These are phyloP conservation scores for Cyanoderma ruficeps DNA, from an alignment of 2,113 vertebrate genomes.

Conservation along the genomic window DNA sequence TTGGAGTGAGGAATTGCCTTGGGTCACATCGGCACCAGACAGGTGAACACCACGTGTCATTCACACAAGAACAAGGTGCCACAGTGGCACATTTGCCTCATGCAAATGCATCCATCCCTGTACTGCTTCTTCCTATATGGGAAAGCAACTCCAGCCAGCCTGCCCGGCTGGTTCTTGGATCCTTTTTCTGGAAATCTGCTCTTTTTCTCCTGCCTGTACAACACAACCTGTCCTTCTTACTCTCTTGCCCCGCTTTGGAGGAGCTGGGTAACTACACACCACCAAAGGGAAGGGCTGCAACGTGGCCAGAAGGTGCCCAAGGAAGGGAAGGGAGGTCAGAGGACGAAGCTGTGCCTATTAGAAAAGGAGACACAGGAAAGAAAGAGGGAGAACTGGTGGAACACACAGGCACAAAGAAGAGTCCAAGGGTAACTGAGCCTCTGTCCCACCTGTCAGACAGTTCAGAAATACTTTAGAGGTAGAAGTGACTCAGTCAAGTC, in stretches of 20 bases:
- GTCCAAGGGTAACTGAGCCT: neutral
- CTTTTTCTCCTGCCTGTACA: neutral
- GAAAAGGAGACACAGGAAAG: neutral
- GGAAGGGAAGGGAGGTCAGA: neutral
- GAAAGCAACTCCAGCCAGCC: neutral
- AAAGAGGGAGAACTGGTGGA: neutral
- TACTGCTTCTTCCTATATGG: neutral
- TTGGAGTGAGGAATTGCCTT: neutral
- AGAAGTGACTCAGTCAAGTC: neutral
- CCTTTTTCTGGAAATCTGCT: neutral
- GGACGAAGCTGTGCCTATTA: neutral
- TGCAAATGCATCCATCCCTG: neutral
- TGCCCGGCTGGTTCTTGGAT: neutral
- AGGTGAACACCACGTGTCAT: rapidly evolving
- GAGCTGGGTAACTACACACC: neutral
- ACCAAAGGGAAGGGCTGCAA: neutral
- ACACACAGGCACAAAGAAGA: neutral
- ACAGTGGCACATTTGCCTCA: neutral
- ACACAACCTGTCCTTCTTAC: neutral
- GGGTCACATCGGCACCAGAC: neutral
- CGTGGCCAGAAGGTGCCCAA: neutral
- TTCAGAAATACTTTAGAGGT: neutral
- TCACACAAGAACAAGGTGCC: neutral
- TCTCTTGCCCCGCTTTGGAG: neutral
- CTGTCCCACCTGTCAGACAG: neutral